phyloP scores from a whole-genome alignment of 2,113 vertebrate species.

The Psilopogon haemacephalus region DNA sequence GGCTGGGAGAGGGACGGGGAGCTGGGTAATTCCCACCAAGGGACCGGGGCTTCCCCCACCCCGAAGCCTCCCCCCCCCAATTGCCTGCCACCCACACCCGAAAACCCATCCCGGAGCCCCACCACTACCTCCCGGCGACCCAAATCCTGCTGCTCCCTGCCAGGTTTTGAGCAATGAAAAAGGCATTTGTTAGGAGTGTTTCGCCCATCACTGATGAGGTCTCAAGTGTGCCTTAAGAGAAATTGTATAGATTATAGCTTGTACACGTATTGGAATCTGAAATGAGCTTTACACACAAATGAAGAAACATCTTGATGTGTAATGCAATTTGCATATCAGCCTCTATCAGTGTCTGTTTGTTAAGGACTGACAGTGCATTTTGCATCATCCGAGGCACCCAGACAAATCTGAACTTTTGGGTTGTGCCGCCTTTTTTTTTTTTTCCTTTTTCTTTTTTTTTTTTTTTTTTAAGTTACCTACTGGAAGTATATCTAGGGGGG shows the following conservation, averaged over 20 bases:
- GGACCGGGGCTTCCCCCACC: conserved; percentile 5
- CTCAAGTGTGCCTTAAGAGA: neutral
- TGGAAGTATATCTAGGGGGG: neutral
- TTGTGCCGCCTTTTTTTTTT: neutral
- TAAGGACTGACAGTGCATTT: neutral
- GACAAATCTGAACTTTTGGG: neutral
- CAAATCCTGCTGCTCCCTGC: neutral
- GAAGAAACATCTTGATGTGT: neutral
- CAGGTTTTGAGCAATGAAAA: neutral
- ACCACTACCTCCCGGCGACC: neutral
- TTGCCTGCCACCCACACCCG: conserved; percentile 21
- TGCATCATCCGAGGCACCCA: neutral
- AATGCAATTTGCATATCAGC: conserved; percentile 7
- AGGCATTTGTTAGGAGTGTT: neutral
- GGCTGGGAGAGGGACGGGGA: conserved; percentile 6
- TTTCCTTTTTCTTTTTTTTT: neutral
- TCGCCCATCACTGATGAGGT: neutral
- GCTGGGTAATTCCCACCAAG: conserved; percentile 17
- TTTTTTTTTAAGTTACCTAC: neutral
- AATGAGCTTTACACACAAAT: neutral
- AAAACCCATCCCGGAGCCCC: conserved; percentile 9
- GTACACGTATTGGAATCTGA: neutral
- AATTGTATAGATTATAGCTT: neutral
- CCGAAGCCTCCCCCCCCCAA: neutral
- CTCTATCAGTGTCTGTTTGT: neutral